Evolutionary conservation across 2,797 vertebrate species (phyloP).

Genomic region (Enteromius argenteus): DNA sequence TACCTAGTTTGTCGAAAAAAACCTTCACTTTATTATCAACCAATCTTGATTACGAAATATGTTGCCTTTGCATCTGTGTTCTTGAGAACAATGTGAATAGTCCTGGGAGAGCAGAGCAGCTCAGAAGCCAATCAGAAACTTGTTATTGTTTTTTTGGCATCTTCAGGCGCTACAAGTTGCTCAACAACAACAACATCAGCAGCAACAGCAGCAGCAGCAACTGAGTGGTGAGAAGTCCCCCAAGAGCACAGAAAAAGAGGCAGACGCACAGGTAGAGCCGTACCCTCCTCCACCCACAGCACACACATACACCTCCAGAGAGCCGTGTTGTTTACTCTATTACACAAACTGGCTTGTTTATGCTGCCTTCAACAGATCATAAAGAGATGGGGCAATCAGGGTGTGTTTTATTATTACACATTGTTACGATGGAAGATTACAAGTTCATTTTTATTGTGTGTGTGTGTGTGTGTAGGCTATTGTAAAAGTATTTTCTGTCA

Average conservation of each 20-base stretch:
- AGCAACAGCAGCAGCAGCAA: slow-evolving; percentile 81
- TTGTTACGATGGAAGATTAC: slow-evolving; percentile 29
- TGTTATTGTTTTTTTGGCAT: slow-evolving; percentile 59
- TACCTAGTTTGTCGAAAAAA: background rate
- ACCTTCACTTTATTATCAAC: slow-evolving; percentile 12
- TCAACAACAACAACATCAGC: slow-evolving; percentile 80
- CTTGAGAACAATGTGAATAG: slow-evolving; percentile 46
- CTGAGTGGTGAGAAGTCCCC: slow-evolving; percentile 84
- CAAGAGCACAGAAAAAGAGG: slow-evolving; percentile 87
- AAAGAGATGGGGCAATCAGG: slow-evolving; percentile 24
- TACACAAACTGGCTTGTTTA: slow-evolving; percentile 45
- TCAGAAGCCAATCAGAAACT: slow-evolving; percentile 59
- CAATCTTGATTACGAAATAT: slow-evolving; percentile 3
- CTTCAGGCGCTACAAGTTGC: slow-evolving; percentile 86
- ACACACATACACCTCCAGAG: slow-evolving; percentile 35
- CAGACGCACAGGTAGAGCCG: slow-evolving; percentile 82
- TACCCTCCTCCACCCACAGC: slow-evolving; percentile 34
- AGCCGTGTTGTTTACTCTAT: slow-evolving; percentile 36
- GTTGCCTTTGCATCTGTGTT: slow-evolving; percentile 26
- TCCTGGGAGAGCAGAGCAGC: slow-evolving; percentile 52
- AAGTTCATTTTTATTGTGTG: slow-evolving; percentile 25
- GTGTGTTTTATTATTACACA: slow-evolving; percentile 42
- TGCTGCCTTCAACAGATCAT: slow-evolving; percentile 12
- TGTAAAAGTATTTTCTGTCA: slow-evolving; percentile 42
- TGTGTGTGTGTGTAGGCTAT: background rate